These are phyloP conservation scores for Lycodopsis pacificus DNA, from an alignment of 2,797 vertebrate genomes.

Conservation along the genomic window DNA sequence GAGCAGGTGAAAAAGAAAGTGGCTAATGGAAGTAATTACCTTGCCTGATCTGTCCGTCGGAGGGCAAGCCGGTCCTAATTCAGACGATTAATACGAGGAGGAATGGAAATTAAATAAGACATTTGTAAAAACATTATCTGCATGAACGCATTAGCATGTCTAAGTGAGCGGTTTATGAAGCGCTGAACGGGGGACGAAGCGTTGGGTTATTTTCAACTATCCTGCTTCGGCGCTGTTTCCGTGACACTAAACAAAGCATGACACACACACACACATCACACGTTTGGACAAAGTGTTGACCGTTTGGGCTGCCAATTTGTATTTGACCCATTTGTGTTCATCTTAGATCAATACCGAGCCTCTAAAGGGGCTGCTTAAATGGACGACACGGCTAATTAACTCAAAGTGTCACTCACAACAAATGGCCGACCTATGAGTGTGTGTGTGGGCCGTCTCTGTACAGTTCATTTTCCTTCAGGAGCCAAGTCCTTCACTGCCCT, in stretches of 20 bases:
- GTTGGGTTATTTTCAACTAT: background rate
- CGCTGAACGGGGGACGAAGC: background rate
- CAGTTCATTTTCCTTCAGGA: constrained; percentile 12
- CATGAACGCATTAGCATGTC: constrained; percentile 6
- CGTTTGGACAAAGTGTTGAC: background rate
- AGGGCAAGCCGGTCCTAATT: constrained; percentile 31
- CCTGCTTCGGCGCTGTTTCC: background rate
- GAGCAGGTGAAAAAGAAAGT: constrained; percentile 52
- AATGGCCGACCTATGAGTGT: background rate
- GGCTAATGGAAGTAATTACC: constrained; percentile 67
- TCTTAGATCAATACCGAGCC: constrained; percentile 38
- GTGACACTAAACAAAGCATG: background rate
- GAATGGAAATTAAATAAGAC: constrained; percentile 40
- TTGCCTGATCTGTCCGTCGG: constrained; percentile 45
- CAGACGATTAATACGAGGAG: constrained; percentile 35
- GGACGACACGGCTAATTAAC: constrained; percentile 28
- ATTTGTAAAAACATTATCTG: constrained; percentile 44
- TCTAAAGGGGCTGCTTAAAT: constrained; percentile 20
- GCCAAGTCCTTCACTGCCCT: constrained; percentile 44
- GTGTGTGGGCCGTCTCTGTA: constrained; percentile 20
- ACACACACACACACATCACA: background rate
- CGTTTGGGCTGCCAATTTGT: background rate
- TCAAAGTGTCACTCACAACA: constrained; percentile 24
- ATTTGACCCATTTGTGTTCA: constrained; percentile 12
- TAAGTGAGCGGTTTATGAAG: constrained; percentile 25